Conservation (phyloP, 2,113 vertebrate species). For the Stegostoma tigrinum region DNA sequence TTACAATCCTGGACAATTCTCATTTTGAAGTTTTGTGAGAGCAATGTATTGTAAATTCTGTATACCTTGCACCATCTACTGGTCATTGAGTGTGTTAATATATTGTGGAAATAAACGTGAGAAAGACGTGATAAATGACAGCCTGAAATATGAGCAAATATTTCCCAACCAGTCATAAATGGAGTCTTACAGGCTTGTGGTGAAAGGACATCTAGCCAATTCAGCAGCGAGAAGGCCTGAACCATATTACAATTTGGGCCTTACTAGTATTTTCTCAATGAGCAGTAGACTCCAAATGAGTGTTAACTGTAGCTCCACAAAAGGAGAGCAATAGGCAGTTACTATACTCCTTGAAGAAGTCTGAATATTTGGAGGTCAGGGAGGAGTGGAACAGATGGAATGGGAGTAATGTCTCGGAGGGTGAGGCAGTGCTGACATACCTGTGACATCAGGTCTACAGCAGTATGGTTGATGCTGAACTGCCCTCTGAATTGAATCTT, state of each 20-base stretch:
- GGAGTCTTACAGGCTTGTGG: neutral
- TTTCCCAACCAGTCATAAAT: neutral
- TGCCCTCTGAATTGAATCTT: too few relatives aligned
- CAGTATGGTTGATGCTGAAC: too few relatives aligned
- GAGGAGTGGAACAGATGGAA: neutral
- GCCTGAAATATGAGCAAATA: neutral
- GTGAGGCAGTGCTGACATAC: neutral
- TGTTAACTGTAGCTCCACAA: neutral
- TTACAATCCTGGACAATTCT: neutral
- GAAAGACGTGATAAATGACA: neutral
- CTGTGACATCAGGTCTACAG: too few relatives aligned
- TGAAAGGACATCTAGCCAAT: neutral
- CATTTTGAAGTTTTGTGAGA: neutral
- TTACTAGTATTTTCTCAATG: neutral
- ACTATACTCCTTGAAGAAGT: neutral
- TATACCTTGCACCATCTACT: conserved; percentile 31
- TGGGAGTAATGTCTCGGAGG: neutral
- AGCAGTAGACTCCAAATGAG: neutral
- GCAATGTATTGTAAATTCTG: neutral
- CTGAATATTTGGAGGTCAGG: neutral
- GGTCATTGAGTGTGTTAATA: neutral
- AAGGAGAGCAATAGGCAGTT: neutral
- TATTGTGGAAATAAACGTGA: neutral
- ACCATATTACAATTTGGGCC: neutral
- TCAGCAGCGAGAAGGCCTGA: neutral